phyloP scores from a whole-genome alignment of 1,140 invertebrate genomes.

The Ooceraea biroi region DNA sequence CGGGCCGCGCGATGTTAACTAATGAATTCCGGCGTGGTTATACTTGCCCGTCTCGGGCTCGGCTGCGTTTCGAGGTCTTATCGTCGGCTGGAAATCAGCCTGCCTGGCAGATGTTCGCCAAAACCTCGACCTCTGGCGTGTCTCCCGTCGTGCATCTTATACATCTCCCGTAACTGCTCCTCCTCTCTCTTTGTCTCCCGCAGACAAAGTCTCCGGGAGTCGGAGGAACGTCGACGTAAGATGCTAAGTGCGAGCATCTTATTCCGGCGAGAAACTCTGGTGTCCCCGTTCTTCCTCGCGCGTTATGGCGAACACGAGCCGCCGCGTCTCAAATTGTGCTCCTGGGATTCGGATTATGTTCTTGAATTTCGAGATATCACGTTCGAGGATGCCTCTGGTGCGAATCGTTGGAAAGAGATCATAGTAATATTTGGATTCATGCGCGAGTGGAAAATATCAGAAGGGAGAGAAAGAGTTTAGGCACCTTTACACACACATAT shows the following conservation, averaged over 20 bases:
- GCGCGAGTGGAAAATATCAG: constrained; percentile 31
- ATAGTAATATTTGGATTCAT: constrained; percentile 66
- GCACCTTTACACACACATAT: too few species aligned
- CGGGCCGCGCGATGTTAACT: constrained; percentile 70
- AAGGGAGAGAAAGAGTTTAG: not conserved
- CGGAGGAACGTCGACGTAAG: constrained; percentile 16
- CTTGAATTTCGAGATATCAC: constrained; percentile 58
- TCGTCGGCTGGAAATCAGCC: constrained; percentile 78
- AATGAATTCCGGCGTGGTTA: constrained; percentile 77
- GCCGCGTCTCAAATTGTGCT: constrained; percentile 52
- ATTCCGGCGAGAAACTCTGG: constrained; percentile 13
- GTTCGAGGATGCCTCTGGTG: constrained; percentile 33
- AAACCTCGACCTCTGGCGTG: constrained; percentile 69
- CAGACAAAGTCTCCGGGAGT: not conserved
- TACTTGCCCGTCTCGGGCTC: constrained; percentile 62
- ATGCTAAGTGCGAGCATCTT: constrained; percentile 48
- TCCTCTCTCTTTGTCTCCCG: not conserved
- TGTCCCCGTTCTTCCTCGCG: constrained; percentile 9
- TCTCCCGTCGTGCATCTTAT: constrained; percentile 42
- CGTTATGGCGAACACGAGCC: constrained; percentile 27
- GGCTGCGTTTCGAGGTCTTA: constrained; percentile 74
- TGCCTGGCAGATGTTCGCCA: constrained; percentile 78
- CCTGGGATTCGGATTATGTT: constrained; percentile 67
- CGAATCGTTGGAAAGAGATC: constrained; percentile 32
- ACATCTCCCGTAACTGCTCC: constrained; percentile 46